Conservation (phyloP, 2,797 vertebrate genomes). For the Lagocephalus sceleratus region DNA sequence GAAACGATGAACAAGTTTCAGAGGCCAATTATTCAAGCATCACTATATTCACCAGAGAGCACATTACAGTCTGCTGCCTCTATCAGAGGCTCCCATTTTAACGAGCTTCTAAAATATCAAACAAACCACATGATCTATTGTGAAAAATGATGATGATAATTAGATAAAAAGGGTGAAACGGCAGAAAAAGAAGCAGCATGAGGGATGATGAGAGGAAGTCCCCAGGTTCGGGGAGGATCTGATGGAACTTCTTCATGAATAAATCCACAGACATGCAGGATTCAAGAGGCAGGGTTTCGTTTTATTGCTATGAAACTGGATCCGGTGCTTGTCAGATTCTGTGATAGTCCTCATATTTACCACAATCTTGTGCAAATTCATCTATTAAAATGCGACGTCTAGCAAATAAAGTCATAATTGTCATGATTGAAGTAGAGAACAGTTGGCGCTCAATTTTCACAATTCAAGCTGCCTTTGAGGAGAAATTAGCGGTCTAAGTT, state of each 20-base stretch:
- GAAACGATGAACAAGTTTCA: constrained; percentile 15
- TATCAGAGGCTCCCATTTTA: constrained; percentile 33
- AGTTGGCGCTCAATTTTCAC: constrained; percentile 15
- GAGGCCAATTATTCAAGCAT: constrained; percentile 37
- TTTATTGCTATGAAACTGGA: too few relatives aligned
- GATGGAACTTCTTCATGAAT: constrained; percentile 3
- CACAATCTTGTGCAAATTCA: constrained; percentile 4
- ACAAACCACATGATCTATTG: constrained; percentile 20
- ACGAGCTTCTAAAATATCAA: constrained; percentile 37
- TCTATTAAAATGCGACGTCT: constrained; percentile 1
- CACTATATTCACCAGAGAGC: constrained; percentile 23
- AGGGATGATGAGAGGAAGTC: not conserved
- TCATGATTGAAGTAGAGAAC: constrained; percentile 13
- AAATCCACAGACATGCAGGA: constrained; percentile 13
- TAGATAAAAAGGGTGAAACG: constrained; percentile 7
- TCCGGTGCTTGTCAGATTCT: too few relatives aligned
- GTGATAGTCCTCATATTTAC: too few relatives aligned
- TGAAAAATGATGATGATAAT: constrained; percentile 13
- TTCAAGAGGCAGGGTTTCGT: constrained; percentile 5
- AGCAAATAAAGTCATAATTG: constrained; percentile 11
- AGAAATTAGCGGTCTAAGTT: constrained; percentile 11
- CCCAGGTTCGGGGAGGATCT: not conserved
- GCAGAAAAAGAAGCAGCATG: not conserved
- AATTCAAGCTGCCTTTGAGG: constrained; percentile 15
- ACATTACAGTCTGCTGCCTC: constrained; percentile 26